Base-by-base conservation (phyloP, 2,888 invertebrate genomes). In the Artemia sinica region DNA sequence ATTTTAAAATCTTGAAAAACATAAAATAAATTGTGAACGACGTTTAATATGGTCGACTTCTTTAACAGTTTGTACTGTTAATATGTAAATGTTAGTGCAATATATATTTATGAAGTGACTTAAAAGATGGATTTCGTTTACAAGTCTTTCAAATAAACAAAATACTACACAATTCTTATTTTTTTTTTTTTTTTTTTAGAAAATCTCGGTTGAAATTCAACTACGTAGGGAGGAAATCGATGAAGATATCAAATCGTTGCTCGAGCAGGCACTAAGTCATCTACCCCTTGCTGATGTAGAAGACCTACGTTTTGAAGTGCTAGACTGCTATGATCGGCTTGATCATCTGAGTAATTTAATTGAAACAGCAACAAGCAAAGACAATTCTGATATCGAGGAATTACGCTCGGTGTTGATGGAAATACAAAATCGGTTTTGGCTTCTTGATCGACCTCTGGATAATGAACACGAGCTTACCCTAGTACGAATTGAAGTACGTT, bases 381-480 rank as follows among this genome's bases (percentile, higher is more conserved):
- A 18, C 63, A 28, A 10, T 58, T n/a, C n/a, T 10, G 63, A 58
- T 10, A 28, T 9, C 63, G 63, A 58, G n/a, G 28, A n/a, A n/a
- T 18, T 58, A 58, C 14, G 63, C 8, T 58, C 63, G 63, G 28
- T 28, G 8, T 28, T 58, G n/a, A 28, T 18, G 14, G 63, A 58
- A 18, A n/a, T 58, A n/a, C 63, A 58, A 28, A 58, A 58, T 9
- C 63, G 63, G n/a, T 28, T 58, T 9, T 58, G 63, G 63, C 9
- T 18, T 11, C n/a, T 58, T 58, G 63, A 58, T 28, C n/a, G 63
- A 58, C 63, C 63, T 10, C n/a, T 58, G n/a, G 63, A 58, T 18
- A 28, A 58, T 28, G 63, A 58, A 58, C n/a, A 9, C 63, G 63
- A 58, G 14, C 63, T 58, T 28, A 18, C 14, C 14, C 8, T 28